Conservation (phyloP, 2,888 invertebrate genomes). For the Agriopis aurantiaria region DNA sequence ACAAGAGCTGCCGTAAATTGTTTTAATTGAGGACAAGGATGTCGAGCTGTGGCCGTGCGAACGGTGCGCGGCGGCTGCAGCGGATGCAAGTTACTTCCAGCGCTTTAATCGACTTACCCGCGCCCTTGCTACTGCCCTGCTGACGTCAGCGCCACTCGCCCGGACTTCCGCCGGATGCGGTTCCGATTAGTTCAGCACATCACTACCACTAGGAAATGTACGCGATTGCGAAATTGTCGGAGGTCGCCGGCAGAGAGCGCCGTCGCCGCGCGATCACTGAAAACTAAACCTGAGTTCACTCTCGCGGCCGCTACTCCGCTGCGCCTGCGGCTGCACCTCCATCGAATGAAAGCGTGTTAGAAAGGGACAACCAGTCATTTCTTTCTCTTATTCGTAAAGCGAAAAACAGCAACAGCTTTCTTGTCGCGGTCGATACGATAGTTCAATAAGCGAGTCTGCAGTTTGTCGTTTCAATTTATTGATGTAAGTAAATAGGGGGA, state of each 20-base stretch:
- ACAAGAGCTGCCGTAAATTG: constrained; percentile 75
- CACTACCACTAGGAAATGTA: constrained; percentile 78
- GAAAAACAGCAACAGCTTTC: constrained; percentile 72
- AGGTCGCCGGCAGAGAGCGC: constrained; percentile 80
- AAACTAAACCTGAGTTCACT: constrained; percentile 77
- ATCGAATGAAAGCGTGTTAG: constrained; percentile 77
- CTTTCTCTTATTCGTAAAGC: constrained; percentile 72
- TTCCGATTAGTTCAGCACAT: constrained; percentile 67
- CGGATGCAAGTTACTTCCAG: constrained; percentile 49
- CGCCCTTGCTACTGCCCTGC: constrained; percentile 56
- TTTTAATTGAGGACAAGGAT: constrained; percentile 84
- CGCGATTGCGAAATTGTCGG: constrained; percentile 68
- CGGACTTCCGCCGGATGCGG: constrained; percentile 65
- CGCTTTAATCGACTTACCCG: constrained; percentile 67
- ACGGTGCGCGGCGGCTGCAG: constrained; percentile 51
- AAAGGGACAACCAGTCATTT: constrained; percentile 80
- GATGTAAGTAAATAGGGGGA: no score
- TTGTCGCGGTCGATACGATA: constrained; percentile 62
- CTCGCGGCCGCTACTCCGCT: constrained; percentile 56
- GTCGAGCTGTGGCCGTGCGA: constrained; percentile 62
- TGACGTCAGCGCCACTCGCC: constrained; percentile 57
- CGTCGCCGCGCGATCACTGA: constrained; percentile 79
- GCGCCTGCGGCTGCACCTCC: constrained; percentile 60
- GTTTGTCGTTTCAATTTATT: constrained; percentile 30
- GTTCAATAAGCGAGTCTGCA: constrained; percentile 54